Conservation (phyloP, 2,113 vertebrate genomes). For the Centropristis striata region DNA sequence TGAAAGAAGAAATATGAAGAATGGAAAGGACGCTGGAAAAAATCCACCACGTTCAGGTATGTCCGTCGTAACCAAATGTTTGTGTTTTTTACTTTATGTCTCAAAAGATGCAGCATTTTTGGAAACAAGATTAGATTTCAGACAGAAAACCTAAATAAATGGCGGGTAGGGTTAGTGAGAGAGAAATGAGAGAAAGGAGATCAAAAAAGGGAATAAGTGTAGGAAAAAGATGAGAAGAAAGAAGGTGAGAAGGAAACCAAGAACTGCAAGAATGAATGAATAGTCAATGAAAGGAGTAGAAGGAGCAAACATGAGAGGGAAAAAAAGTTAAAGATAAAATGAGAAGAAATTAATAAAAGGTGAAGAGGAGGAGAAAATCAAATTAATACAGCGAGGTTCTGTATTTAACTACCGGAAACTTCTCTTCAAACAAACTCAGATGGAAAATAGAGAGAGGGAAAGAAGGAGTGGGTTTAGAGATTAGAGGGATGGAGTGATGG, state of each 20-base stretch:
- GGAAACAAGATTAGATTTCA: neutral
- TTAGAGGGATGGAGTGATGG: slow-evolving; percentile 36
- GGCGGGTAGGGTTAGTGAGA: neutral
- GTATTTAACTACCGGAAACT: neutral
- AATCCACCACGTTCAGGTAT: neutral
- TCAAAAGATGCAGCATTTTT: neutral
- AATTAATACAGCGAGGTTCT: neutral
- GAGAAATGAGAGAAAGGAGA: neutral
- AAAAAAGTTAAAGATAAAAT: neutral
- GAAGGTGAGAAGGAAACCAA: neutral
- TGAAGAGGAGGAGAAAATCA: neutral
- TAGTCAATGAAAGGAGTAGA: neutral
- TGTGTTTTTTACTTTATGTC: neutral
- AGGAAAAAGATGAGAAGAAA: neutral
- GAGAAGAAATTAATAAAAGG: neutral
- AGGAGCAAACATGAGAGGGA: neutral
- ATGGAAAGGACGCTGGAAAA: no score
- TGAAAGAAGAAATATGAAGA: neutral
- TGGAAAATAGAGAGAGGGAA: slow-evolving; percentile 3
- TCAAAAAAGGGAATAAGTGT: neutral
- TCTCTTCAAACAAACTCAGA: slow-evolving; percentile 7
- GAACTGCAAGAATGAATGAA: neutral
- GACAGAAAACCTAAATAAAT: neutral
- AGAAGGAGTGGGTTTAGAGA: slow-evolving; percentile 4
- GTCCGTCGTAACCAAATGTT: neutral